Evolutionary conservation across 92 coral and sea anemone species (phyloP).

Genomic region (Zoanthus gigantus): DNA sequence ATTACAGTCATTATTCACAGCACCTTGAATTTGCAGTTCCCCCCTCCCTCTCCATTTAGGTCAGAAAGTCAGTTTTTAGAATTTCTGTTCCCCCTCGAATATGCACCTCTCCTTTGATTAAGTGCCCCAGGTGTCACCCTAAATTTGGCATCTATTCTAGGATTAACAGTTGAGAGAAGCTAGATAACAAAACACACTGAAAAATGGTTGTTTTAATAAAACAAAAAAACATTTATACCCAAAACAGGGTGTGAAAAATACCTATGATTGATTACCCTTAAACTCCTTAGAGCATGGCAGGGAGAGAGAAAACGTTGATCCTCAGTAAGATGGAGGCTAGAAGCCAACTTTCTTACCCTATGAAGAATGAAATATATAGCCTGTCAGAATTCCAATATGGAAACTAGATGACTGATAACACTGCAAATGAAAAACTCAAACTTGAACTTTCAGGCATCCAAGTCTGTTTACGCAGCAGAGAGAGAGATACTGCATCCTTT

Average conservation of each 20-base stretch:
- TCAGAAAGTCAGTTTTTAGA: not conserved
- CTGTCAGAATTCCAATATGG: conserved; percentile 8
- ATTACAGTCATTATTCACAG: not conserved
- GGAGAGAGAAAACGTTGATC: not conserved
- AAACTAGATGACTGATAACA: conserved; percentile 3
- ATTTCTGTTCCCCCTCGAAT: not conserved
- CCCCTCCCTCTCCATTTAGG: not conserved
- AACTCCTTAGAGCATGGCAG: not conserved
- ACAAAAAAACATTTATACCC: not conserved
- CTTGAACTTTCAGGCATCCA: not conserved
- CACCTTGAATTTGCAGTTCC: not conserved
- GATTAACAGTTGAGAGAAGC: conserved; percentile 10
- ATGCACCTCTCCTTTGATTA: not conserved
- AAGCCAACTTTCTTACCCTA: conserved; percentile 9
- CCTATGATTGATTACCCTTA: conserved; percentile 9
- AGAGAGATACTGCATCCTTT: conserved; percentile 4
- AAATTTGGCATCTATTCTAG: not conserved
- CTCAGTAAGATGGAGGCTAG: conserved; percentile 2
- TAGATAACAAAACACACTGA: conserved; percentile 22
- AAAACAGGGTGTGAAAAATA: conserved; percentile 12
- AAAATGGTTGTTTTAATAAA: conserved; percentile 16
- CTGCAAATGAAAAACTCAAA: conserved; percentile 5
- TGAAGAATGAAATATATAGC: not conserved
- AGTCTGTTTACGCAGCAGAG: not conserved
- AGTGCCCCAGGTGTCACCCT: not conserved